Evolutionary conservation across 2,888 invertebrate genomes (phyloP), one percentile per base, ranked within the genome.

Genomic region (Hybos culiciformis): DNA sequence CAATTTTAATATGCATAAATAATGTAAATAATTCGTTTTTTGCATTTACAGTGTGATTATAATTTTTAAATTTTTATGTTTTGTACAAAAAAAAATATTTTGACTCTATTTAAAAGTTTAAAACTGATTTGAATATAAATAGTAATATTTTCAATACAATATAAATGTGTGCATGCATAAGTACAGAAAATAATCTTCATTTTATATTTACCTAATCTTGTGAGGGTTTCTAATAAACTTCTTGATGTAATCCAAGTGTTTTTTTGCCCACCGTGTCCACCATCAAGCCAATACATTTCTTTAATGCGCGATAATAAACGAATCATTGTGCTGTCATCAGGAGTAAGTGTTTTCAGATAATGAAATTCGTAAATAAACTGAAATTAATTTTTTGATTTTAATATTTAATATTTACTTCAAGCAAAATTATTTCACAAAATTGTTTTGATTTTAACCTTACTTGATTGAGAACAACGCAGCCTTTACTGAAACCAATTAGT

Each of bases 391-490:
- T 11, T 11, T 5, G 26, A 12, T 11, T 37, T 31, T 12, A 14
- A 36, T 8, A 23, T 31, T 18, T 4, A 29, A 31, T 32, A 8
- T n/a, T 15, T 6, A 24, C 7, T 24, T 8, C 7, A 8, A 24
- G 24, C 7, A 8, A 24, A 11, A 24, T 24, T 24, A 24, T 32
- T 11, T 6, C 14, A 36, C n/a, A 29, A 29, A 29, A 29, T 29
- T 5, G 2, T 5, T 14, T 36, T 21, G 36, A 36, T 36, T 36
- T 36, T 21, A 36, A 36, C 36, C 66, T 65, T 62, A 67, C 66
- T 66, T 67, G 91, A 71, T 92, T 93, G 55, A 92, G 74, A 46
- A 91, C 91, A 45, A 90, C 85, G 66, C 88, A 90, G 45, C 92
- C 92, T 71, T 93, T 92, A 67, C 91, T 91, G 66, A 92, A 92